Percentiles rank a stretch among this genome's conserved stretches.
phyloP scores from a whole-genome alignment of 2,113 vertebrate genomes.

The Microcebus lehilahytsara region DNA sequence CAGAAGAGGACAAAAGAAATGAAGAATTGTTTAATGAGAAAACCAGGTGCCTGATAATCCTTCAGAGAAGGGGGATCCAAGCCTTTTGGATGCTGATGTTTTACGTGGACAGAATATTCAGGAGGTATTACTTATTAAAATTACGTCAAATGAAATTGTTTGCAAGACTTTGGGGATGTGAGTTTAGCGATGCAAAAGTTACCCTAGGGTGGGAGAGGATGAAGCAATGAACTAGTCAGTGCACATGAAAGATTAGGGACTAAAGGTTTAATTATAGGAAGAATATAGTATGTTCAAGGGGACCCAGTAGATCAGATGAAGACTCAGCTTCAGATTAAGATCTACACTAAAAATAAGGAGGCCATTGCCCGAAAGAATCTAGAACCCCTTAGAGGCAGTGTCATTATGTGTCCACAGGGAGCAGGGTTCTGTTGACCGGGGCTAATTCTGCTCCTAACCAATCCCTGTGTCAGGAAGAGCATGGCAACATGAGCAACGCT shows the following conservation, averaged over 20 bases:
- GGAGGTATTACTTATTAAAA: neutral
- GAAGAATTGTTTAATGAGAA: neutral
- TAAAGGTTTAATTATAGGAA: neutral
- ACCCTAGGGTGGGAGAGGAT: neutral
- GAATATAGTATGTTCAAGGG: neutral
- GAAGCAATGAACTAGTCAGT: neutral
- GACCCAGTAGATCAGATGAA: neutral
- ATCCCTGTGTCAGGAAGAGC: neutral
- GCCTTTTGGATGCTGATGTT: neutral
- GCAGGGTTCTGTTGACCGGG: neutral
- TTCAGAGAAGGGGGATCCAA: neutral
- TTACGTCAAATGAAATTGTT: neutral
- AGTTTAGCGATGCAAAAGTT: neutral
- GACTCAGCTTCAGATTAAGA: neutral
- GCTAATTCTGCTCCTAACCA: neutral
- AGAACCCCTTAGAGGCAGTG: conserved; percentile 30
- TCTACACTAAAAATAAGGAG: neutral
- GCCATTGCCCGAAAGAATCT: conserved; percentile 28
- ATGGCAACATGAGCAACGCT: conserved; percentile 38
- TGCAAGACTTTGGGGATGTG: neutral
- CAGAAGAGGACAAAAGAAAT: neutral
- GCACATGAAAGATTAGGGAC: neutral
- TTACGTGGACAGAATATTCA: neutral
- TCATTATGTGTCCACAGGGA: conserved; percentile 57
- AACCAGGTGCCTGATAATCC: neutral